Percentiles rank a stretch among this genome's conserved stretches.
phyloP scores from a whole-genome alignment of 1,140 invertebrate species.

The Bradynema listronoti region DNA sequence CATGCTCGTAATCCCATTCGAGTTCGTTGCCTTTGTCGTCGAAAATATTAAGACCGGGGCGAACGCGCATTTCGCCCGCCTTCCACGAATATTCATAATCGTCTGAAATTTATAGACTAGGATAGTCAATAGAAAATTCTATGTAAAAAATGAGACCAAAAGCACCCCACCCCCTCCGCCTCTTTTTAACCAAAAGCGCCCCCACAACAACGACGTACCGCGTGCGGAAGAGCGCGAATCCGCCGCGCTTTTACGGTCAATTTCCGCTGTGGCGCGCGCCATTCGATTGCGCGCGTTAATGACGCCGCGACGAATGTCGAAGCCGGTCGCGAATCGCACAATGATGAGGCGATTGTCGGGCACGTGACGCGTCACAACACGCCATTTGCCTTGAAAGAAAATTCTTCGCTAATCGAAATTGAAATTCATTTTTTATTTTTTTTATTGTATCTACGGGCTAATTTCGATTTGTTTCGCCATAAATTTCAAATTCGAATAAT shows the following conservation, averaged over 20 bases:
- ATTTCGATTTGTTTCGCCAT: no score
- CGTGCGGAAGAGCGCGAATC: no score
- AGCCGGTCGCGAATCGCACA: slow-evolving; percentile 34
- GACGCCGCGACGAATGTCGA: slow-evolving; percentile 33
- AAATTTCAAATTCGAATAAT: no score
- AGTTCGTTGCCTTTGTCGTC: slow-evolving; percentile 49
- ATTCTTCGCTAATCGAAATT: background rate
- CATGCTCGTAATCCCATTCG: slow-evolving; percentile 56
- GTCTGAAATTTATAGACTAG: slow-evolving; percentile 23
- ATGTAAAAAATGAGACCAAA: no score
- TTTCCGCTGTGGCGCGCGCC: no score
- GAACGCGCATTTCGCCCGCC: slow-evolving; percentile 25
- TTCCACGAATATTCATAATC: slow-evolving; percentile 26
- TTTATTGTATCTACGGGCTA: no score
- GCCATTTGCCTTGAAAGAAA: slow-evolving; percentile 44
- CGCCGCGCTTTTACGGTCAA: no score
- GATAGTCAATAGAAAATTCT: no score
- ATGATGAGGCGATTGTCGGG: slow-evolving; percentile 38
- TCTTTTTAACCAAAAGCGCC: no score
- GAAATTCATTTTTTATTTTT: background rate
- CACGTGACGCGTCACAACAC: slow-evolving; percentile 47
- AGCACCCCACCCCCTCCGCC: no score
- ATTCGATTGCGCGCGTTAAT: slow-evolving; percentile 21
- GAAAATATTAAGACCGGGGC: slow-evolving; percentile 54
- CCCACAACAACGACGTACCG: no score